Evolutionary conservation across 2,113 vertebrate genomes (phyloP), one percentile per base, ranked within the genome.

Genomic region (Dascyllus trimaculatus): DNA sequence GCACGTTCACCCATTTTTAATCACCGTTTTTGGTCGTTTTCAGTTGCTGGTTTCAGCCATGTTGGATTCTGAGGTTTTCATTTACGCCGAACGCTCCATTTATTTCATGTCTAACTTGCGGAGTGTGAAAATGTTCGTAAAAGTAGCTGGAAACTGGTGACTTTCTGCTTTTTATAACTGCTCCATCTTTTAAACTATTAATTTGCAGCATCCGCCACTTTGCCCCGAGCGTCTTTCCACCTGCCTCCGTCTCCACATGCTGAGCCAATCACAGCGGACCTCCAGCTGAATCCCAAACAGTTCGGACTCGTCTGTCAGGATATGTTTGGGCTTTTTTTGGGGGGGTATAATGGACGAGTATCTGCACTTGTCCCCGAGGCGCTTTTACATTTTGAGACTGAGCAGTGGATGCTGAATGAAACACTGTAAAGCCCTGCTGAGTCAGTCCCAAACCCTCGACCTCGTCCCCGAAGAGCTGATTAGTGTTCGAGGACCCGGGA

Each of bases 361-460:
- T 40, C 57, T n/a, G 24, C 49, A 11, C 60, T 51, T 63, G 54
- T 32, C 40, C 84, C 61, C 0, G 32, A 66, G 79, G 79, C 75
- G 19, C 40, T 57, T 60, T 11, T 14, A 46, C 35, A 57, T 68
- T 57, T 71, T 53, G 7, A 35, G 32, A 35, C 7, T 49, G 43
- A 63, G n/a, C 24, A n/a, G 35, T 73, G 66, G 61, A 56, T 4
- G 29, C 61, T 76, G 22, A 62, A 15, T 49, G 57, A 80, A 82
- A 60, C 52, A 74, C 72, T 82, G n/a, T 10, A 35, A 35, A 35
- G 38, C 72, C 58, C 71, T 81, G 84, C 81, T 79, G 81, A 80
- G 71, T 86, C 70, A 58, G 26, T 32, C 56, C 18, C 15, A 51
- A 75, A 65, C 22, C 64, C 13, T 61, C 49, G 17, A 51, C 38